phyloP scores from a whole-genome alignment of 2,113 vertebrate species.

The Eudyptes chrysolophus region DNA sequence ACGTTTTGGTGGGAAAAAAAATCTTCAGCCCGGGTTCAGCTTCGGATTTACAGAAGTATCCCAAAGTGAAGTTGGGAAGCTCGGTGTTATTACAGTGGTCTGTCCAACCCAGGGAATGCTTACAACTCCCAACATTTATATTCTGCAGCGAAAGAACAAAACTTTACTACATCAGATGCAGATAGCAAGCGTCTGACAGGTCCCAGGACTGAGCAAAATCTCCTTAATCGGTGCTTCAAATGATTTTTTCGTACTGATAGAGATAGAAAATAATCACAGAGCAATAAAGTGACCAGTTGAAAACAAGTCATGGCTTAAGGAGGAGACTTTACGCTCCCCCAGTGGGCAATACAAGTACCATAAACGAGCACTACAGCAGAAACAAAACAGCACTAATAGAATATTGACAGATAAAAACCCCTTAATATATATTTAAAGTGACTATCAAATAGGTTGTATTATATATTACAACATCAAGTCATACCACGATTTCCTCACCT shows the following conservation, averaged over 20 bases:
- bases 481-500: not conserved
- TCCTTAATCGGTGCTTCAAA: not conserved
- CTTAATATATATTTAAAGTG: not conserved
- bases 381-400: not conserved
- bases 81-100: not conserved
- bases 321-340: not conserved
- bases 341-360: not conserved
- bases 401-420: not conserved
- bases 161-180: not conserved
- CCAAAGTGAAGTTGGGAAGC: not conserved
- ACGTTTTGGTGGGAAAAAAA: not conserved
- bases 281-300: not conserved
- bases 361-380: not conserved
- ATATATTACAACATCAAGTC: not conserved
- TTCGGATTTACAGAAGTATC: not conserved
- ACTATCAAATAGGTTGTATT: not conserved
- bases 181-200: not conserved
- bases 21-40: not conserved
- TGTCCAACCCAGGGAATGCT: not conserved
- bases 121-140: not conserved
- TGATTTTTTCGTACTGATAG: not conserved
- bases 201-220: not conserved
- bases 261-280: not conserved
- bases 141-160: not conserved
- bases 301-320: not conserved